Conservation (phyloP, 2,797 vertebrate genomes). For the Carduelis carduelis region DNA sequence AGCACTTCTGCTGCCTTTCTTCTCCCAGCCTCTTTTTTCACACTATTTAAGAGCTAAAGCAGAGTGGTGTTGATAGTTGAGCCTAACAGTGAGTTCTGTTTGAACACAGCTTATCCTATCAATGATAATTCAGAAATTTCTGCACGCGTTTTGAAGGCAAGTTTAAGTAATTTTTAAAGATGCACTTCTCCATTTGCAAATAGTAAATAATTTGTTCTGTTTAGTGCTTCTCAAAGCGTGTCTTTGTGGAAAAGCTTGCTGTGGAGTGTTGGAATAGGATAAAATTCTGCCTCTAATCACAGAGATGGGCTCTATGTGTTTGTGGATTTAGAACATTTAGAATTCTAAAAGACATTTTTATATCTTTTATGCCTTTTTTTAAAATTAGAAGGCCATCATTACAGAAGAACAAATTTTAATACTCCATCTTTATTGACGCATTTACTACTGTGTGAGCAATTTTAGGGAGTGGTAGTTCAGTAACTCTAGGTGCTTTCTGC, state of each 20-base stretch:
- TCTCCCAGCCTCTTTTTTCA: slow-evolving; percentile 36
- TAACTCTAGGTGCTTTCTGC: slow-evolving; percentile 2
- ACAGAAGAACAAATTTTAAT: not conserved
- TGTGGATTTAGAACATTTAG: not conserved
- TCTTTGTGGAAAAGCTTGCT: not conserved
- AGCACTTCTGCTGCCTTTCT: slow-evolving; percentile 59
- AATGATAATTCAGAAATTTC: slow-evolving; percentile 14
- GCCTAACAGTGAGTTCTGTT: slow-evolving; percentile 27
- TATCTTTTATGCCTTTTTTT: not conserved
- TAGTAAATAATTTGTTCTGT: not conserved
- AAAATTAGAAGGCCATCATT: not conserved
- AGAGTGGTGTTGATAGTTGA: slow-evolving; percentile 31
- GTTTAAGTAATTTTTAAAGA: not conserved
- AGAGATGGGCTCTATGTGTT: not conserved
- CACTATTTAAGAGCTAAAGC: slow-evolving; percentile 33
- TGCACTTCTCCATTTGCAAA: not conserved
- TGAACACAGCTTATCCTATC: slow-evolving; percentile 18
- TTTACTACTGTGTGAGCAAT: not conserved
- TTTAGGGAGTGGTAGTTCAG: not conserved
- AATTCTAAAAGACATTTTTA: not conserved
- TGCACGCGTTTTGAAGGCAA: not conserved
- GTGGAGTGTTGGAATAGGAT: not conserved
- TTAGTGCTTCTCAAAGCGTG: accelerated
- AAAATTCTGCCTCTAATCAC: not conserved
- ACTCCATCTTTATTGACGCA: slow-evolving; percentile 4